A percentile compares a stretch with the other conserved stretches of the same genome.
Evolutionary conservation across 2,797 vertebrate species (phyloP).

Genomic region (Chromis chromis): DNA sequence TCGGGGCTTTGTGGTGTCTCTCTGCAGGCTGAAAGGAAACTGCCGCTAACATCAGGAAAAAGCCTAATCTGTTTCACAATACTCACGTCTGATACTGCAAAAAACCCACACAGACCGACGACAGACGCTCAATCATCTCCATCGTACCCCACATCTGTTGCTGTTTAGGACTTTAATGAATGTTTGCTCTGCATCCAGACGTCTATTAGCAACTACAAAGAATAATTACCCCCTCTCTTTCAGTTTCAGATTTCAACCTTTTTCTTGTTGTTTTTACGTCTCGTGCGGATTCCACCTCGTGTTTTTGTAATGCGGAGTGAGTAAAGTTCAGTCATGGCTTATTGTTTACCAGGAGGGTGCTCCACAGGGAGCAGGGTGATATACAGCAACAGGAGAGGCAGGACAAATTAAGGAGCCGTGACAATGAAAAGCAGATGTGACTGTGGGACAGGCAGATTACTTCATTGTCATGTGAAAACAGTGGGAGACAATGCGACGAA

Average conservation of each 20-base stretch:
- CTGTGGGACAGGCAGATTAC: constrained; percentile 57
- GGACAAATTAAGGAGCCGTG: constrained; percentile 68
- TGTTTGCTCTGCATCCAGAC: constrained; percentile 37
- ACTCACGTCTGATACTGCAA: constrained; percentile 45
- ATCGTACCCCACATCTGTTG: constrained; percentile 57
- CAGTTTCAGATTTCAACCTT: constrained; percentile 43
- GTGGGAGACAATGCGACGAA: constrained; percentile 44
- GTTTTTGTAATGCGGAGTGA: constrained; percentile 54
- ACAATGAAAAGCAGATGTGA: constrained; percentile 84
- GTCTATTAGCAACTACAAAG: constrained; percentile 34
- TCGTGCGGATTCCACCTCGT: constrained; percentile 30
- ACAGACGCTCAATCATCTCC: constrained; percentile 59
- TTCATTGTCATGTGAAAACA: constrained; percentile 67
- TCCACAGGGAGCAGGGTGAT: constrained; percentile 62
- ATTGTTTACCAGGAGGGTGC: constrained; percentile 56
- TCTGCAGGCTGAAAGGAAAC: constrained; percentile 36
- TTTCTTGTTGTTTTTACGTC: constrained; percentile 53
- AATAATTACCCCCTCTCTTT: constrained; percentile 50
- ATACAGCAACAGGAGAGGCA: constrained; percentile 65
- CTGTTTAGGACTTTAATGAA: constrained; percentile 54
- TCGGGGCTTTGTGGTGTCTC: constrained; percentile 36
- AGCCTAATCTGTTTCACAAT: constrained; percentile 4
- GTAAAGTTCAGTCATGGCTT: constrained; percentile 60
- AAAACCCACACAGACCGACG: constrained; percentile 41
- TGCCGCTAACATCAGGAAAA: constrained; percentile 27